Conservation (phyloP, 2,113 vertebrate species). For the Tragulus kanchil region DNA sequence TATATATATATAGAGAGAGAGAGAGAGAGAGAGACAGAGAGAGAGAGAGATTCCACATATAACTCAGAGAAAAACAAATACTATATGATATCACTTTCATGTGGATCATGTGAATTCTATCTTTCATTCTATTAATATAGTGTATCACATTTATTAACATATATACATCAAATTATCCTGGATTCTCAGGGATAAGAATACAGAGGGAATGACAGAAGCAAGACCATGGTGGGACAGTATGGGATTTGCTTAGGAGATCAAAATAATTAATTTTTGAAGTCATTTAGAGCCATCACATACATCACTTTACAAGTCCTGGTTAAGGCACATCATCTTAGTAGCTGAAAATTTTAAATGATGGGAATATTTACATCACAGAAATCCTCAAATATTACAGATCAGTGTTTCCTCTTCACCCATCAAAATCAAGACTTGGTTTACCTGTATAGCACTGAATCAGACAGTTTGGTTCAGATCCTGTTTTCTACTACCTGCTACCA, state of each 20-base stretch:
- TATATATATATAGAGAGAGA: no score
- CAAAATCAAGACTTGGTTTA: not conserved
- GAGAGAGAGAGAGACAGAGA: no score
- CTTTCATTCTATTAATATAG: not conserved
- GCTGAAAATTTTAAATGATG: not conserved
- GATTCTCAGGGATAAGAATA: not conserved
- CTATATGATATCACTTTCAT: not conserved
- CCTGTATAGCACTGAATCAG: not conserved
- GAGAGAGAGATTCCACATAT: not conserved
- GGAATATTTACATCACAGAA: not conserved
- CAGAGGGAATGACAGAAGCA: not conserved
- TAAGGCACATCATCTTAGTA: not conserved
- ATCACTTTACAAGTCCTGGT: not conserved
- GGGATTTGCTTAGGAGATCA: not conserved
- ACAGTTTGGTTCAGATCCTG: not conserved
- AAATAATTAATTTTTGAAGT: not conserved
- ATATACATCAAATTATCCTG: not conserved
- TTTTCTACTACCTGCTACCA: not conserved
- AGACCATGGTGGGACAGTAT: not conserved
- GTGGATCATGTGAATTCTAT: not conserved
- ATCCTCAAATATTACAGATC: not conserved
- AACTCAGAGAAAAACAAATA: not conserved
- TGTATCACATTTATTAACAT: not conserved
- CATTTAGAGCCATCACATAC: not conserved
- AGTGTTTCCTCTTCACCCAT: not conserved